These are phyloP conservation scores for Neodiprion virginianus DNA, from an alignment of 1,140 invertebrate genomes.

Conservation along the genomic window DNA sequence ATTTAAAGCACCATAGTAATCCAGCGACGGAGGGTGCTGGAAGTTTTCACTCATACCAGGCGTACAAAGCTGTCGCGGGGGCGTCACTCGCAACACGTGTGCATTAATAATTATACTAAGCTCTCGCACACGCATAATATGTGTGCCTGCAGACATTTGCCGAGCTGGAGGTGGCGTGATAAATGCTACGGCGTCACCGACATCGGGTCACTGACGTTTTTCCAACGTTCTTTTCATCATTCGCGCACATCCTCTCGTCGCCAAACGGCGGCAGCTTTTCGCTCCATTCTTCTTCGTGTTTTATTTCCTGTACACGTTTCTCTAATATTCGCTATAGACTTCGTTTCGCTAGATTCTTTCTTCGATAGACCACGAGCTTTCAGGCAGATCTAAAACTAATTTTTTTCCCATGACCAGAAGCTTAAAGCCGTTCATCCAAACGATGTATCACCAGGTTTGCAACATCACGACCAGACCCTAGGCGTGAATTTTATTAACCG, in stretches of 20 bases:
- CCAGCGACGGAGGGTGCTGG: not conserved
- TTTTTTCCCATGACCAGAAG: not conserved
- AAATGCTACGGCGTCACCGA: conserved; percentile 9
- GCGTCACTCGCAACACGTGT: not conserved
- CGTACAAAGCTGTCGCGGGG: not conserved
- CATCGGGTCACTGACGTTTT: conserved; percentile 14
- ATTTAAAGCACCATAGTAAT: not conserved
- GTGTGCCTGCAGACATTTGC: not conserved
- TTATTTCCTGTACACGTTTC: not conserved
- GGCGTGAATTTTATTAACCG: not conserved
- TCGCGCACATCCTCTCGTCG: not conserved
- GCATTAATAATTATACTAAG: conserved; percentile 8
- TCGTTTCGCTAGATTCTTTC: not conserved
- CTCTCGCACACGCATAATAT: not conserved
- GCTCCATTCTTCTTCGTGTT: not conserved
- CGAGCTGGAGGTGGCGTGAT: conserved; percentile 8
- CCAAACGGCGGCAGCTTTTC: not conserved
- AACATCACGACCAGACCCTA: not conserved
- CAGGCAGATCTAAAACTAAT: not conserved
- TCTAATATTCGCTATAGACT: not conserved
- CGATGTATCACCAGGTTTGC: not conserved
- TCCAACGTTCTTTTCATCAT: conserved; percentile 11
- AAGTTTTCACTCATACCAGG: not conserved
- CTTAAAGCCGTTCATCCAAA: not conserved
- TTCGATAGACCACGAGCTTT: not conserved